Evolutionary conservation across 2,797 vertebrate genomes (phyloP), one percentile per base, ranked within the genome.

Genomic region (Phrynocephalus vlangalii): DNA sequence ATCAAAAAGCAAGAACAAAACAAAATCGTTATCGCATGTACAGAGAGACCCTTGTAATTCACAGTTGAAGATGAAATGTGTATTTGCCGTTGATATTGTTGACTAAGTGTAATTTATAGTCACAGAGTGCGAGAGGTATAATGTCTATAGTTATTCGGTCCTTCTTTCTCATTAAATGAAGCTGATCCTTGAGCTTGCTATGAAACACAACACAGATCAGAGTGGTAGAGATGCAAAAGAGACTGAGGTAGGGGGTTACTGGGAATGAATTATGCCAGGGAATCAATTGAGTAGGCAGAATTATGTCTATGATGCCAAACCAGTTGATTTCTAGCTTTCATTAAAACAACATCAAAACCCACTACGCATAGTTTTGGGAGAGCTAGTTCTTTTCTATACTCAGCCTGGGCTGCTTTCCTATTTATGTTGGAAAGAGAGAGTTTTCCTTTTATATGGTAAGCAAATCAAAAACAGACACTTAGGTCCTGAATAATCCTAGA

Each of bases 1-100:
- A 63, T 90, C 85, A 72, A 77, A 92, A 90, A 87, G 81, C 50
- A 90, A 89, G 91, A 93, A 73, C 44, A 70, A 88, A 80, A 71
- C 71, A 56, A 86, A 79, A 56, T 44, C 66, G 82, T 84, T 73
- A 92, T 91, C 60, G 87, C 75, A 89, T 90, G 90, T 91, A 84
- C 84, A n/a, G 76, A 78, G 76, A 87, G 82, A 78, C 44, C 1
- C 44, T 63, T 0, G 0, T 81, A 83, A 86, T 0, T 9, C 70
- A 93, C 86, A 82, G 6, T 79, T 52, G 13, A 78, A 77, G 90
- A 90, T 91, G 86, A 91, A 75, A 84, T 90, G 85, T 0, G 0
- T 3, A 0, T 81, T 16, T 1, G 0, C 77, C 73, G 52, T 87
- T 82, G 87, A 87, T 1, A 0, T 82, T 76, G 60, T 87, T 82